phyloP scores from a whole-genome alignment of 2,113 vertebrate genomes.

The Heptranchias perlo region DNA sequence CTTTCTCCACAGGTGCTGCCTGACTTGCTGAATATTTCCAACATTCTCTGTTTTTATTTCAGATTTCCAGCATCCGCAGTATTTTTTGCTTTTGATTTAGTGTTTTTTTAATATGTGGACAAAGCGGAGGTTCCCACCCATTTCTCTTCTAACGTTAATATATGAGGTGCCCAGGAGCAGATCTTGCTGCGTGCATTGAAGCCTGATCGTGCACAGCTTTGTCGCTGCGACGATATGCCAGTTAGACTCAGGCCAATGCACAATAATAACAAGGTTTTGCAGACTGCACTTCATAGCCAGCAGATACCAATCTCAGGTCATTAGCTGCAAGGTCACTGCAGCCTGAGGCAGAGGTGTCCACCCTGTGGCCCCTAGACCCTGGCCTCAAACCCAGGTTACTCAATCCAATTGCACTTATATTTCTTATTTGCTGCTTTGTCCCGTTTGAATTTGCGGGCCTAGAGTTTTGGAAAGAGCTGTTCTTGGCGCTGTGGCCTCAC shows the following conservation, averaged over 20 bases:
- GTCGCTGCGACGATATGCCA: not conserved
- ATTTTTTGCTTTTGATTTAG: no score
- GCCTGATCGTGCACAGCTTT: not conserved
- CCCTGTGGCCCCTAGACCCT: not conserved
- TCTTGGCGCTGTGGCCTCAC: no score
- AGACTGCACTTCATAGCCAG: not conserved
- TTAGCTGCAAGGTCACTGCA: not conserved
- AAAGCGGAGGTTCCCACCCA: no score
- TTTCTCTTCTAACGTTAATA: not conserved
- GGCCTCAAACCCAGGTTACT: not conserved
- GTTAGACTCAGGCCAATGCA: not conserved
- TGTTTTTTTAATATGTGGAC: no score
- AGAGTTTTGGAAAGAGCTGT: no score
- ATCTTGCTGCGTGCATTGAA: not conserved
- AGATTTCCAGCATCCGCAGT: no score
- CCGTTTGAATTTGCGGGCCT: no score
- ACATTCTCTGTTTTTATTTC: no score
- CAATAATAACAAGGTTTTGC: not conserved
- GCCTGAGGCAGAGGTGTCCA: not conserved
- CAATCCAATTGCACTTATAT: not conserved
- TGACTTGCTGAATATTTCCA: no score
- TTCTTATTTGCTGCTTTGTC: not conserved
- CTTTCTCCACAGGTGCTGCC: no score
- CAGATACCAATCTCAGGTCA: not conserved
- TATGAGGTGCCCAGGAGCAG: not conserved